A percentile compares a stretch with the other conserved stretches of the same genome.
Conservation (phyloP, 2,113 vertebrate species). For the Electrona antarctica region DNA sequence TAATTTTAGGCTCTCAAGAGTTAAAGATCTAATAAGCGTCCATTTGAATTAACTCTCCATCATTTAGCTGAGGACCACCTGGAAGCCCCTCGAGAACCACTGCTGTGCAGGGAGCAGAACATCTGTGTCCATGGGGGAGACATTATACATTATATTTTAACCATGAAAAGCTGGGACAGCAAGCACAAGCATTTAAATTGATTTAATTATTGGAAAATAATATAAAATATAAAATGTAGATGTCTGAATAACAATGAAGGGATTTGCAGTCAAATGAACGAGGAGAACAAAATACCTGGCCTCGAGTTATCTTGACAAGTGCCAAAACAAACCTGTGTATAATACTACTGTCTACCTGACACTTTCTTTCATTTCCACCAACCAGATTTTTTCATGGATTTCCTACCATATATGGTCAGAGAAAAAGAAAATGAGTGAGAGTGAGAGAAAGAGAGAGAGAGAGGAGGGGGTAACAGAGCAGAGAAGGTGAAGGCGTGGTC, state of each 20-base stretch:
- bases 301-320: not conserved
- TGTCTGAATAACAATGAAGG: not conserved
- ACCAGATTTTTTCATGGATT: slow-evolving; percentile 55
- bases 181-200: too few species aligned
- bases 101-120: not conserved
- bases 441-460: slow-evolving; percentile 12
- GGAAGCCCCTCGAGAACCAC: slow-evolving; percentile 18
- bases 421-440: slow-evolving; percentile 14
- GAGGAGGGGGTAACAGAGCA: slow-evolving; percentile 14
- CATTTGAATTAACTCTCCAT: too few species aligned
- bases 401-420: slow-evolving; percentile 76
- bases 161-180: not conserved
- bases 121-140: slow-evolving; percentile 24
- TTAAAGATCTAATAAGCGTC: too few species aligned
- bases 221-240: too few species aligned
- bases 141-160: not conserved
- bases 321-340: not conserved
- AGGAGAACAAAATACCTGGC: not conserved
- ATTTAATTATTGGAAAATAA: too few species aligned
- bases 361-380: slow-evolving; percentile 43
- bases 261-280: too few species aligned
- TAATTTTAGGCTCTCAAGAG: too few species aligned
- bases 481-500: slow-evolving; percentile 42
- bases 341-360: slow-evolving; percentile 35
- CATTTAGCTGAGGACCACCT: too few species aligned